These are phyloP conservation scores for Drosophila monieri DNA, from an alignment of 2,888 invertebrate genomes.

Conservation along the genomic window DNA sequence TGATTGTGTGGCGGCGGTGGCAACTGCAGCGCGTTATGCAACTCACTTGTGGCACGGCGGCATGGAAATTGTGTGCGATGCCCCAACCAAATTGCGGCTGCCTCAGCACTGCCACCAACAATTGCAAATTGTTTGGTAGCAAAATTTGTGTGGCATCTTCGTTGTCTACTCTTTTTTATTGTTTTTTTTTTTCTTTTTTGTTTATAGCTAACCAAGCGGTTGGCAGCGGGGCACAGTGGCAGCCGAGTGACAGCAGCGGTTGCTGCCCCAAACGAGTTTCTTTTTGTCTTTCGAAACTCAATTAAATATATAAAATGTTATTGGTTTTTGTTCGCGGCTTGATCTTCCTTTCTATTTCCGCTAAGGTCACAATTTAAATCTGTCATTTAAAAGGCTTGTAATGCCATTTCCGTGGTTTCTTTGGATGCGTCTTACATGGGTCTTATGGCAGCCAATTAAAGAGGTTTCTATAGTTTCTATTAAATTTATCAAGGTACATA, in stretches of 20 bases:
- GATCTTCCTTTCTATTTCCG: constrained; percentile 45
- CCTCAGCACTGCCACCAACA: constrained; percentile 61
- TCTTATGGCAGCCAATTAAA: background rate
- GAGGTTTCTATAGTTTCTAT: too few relatives aligned
- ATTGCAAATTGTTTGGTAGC: constrained; percentile 74
- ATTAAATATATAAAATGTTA: constrained; percentile 50
- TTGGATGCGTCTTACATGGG: background rate
- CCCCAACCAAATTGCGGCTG: constrained; percentile 48
- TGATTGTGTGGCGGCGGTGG: constrained; percentile 53
- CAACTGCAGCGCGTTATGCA: constrained; percentile 59
- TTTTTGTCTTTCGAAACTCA: constrained; percentile 56
- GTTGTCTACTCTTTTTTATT: constrained; percentile 4
- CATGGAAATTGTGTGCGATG: constrained; percentile 50
- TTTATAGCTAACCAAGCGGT: background rate
- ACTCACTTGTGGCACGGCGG: constrained; percentile 53
- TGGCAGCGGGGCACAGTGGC: constrained; percentile 15
- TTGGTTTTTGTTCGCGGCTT: constrained; percentile 1
- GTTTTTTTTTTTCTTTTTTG: constrained; percentile 1
- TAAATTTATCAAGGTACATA: too few relatives aligned
- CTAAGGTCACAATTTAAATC: constrained; percentile 41
- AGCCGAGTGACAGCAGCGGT: constrained; percentile 24
- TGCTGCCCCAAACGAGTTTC: constrained; percentile 38
- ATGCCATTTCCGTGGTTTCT: background rate
- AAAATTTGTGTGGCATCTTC: constrained; percentile 51
- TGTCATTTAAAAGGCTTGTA: background rate